Conservation (phyloP, 2,113 vertebrate genomes). For the Anseranas semipalmata region DNA sequence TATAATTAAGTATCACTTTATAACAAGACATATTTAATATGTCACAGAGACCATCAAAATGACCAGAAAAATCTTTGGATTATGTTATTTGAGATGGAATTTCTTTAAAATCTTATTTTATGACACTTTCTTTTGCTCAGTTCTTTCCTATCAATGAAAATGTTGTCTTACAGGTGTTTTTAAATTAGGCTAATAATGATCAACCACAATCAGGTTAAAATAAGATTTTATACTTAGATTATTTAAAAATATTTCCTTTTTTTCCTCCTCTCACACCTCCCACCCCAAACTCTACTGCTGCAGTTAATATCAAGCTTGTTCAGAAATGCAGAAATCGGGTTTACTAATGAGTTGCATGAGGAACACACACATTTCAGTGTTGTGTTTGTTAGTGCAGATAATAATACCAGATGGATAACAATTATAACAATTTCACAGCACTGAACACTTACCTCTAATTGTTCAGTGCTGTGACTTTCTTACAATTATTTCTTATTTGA, state of each 20-base stretch:
- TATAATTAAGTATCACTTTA: not conserved
- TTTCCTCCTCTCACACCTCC: not conserved
- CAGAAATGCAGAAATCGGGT: not conserved
- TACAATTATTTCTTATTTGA: not conserved
- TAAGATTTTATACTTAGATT: not conserved
- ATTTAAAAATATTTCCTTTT: not conserved
- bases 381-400: not conserved
- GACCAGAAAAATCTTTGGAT: not conserved
- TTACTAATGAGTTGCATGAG: not conserved
- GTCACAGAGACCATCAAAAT: not conserved
- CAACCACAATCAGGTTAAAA: not conserved
- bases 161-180: not conserved
- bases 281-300: not conserved
- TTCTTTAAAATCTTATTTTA: not conserved
- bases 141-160: not conserved
- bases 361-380: not conserved
- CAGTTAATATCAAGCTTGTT: not conserved
- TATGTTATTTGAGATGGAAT: not conserved
- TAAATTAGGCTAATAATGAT: not conserved
- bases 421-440: not conserved
- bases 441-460: not conserved
- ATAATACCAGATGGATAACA: not conserved
- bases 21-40: not conserved
- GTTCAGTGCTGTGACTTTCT: not conserved
- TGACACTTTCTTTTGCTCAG: not conserved